These are phyloP conservation scores for Tigriopus californicus DNA, from an alignment of 2,888 invertebrate genomes.

Conservation along the genomic window DNA sequence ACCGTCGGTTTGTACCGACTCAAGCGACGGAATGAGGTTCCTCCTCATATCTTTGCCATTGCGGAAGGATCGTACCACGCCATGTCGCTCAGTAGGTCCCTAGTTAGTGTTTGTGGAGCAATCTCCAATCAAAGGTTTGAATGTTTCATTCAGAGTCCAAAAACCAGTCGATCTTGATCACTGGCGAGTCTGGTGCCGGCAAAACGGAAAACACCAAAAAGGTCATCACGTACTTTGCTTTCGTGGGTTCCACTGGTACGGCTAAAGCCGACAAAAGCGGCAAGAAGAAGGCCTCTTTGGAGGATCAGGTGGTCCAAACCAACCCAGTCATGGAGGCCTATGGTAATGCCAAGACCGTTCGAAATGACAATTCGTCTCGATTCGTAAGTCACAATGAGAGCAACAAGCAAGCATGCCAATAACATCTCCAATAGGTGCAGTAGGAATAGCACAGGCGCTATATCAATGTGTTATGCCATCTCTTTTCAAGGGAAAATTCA, in stretches of 20 bases:
- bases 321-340: conserved; percentile 98
- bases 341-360: conserved; percentile 98
- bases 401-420: not conserved
- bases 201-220: conserved; percentile 38
- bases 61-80: conserved; percentile 99
- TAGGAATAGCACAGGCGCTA: too few relatives aligned
- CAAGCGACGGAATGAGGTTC: conserved; percentile 98
- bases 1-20: conserved; percentile 96
- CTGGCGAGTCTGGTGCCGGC: conserved; percentile 40
- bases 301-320: conserved; percentile 99
- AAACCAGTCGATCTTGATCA: conserved; percentile 40
- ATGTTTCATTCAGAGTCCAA: conserved; percentile 28
- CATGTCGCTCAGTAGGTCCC: conserved; percentile 82
- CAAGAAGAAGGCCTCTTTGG: conserved; percentile 51
- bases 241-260: conserved; percentile 19
- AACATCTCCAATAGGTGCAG: too few relatives aligned
- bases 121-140: conserved; percentile 24
- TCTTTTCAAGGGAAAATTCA: conserved; percentile 81
- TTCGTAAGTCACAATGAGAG: conserved; percentile 99
- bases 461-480: not conserved
- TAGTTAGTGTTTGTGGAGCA: not conserved
- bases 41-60: conserved; percentile 98
- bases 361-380: conserved; percentile 99
- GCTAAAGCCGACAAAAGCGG: conserved; percentile 1
- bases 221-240: conserved; percentile 30